phyloP scores from a whole-genome alignment of 2,113 vertebrate species.

The Pituophis catenifer region DNA sequence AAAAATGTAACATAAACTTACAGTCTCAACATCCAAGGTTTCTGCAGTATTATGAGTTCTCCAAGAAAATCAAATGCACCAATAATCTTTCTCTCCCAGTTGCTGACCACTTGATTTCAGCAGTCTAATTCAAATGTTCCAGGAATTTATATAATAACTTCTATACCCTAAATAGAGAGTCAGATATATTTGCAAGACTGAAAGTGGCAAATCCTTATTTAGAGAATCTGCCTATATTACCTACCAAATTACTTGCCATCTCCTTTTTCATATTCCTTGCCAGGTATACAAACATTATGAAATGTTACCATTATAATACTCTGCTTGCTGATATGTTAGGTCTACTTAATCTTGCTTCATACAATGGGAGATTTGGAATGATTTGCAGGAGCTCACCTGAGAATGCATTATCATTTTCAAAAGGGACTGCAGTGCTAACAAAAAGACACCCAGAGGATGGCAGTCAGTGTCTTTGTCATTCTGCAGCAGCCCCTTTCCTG shows the following conservation, averaged over 20 bases:
- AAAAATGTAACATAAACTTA: not conserved
- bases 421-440: not conserved
- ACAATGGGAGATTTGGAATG: not conserved
- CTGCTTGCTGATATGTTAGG: not conserved
- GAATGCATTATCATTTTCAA: not conserved
- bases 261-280: not conserved
- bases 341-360: not conserved
- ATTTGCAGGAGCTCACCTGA: not conserved
- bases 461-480: not conserved
- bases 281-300: not conserved
- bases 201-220: not conserved
- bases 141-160: conserved; percentile 56
- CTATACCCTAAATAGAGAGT: conserved; percentile 38
- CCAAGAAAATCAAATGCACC: not conserved
- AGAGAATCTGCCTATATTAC: not conserved
- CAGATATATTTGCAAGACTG: conserved; percentile 15
- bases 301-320: not conserved
- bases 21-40: accelerated
- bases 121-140: conserved; percentile 44
- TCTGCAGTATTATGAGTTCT: accelerated
- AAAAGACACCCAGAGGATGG: not conserved
- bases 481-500: not conserved
- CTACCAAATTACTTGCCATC: no score
- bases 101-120: conserved; percentile 20
- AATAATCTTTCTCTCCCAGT: not conserved